Base-by-base conservation (phyloP, 2,888 invertebrate species). In the Euzetes globulus region DNA sequence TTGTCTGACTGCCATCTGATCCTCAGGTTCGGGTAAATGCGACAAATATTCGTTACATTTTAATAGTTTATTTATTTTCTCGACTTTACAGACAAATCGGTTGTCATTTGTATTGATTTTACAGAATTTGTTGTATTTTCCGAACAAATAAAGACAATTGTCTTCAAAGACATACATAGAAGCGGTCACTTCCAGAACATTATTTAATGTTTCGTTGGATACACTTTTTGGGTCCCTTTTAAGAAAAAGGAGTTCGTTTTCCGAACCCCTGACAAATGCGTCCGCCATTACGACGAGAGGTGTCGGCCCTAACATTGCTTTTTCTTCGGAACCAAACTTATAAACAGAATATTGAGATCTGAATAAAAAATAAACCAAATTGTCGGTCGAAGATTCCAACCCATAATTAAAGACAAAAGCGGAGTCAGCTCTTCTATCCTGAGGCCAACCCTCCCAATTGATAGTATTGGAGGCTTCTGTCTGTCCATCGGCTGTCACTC, bases 261-360 rank as follows among this genome's bases (percentile, higher is more conserved):
- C 29, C 5, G 33, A 4, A 27, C 27, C 33, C 17, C 4, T 27
- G 29, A 60, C 22, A 1, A 60, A 27, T 4, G 27, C 27, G 60
- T 60, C 60, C 52, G 17, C 19, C 52, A 52, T 1, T 6, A 13
- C 1, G 6, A 60, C 27, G 22, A 60, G 15, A 15, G 33, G 27
- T 27, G 13, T 27, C 27, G 60, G 60, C 27, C 22, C 9, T 60
- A 60, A 22, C 33, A 60, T 60, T 60, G 60, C 60, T 27, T 60
- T 60, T 22, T 27, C 60, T 7, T 33, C 27, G 3, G 60, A 60
- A 27, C 60, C 27, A 22, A 60, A 60, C 60, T 60, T 33, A 33
- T 60, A 60, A 15, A 60, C 33, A 27, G 60, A 60, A 33, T 60
- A 60, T 60, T 60, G n/a, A 27, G 60, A 60, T 4, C 60, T 27